These are phyloP conservation scores for Notoglanidium macrostoma DNA, from an alignment of 2,797 vertebrate genomes.

Conservation along the genomic window DNA sequence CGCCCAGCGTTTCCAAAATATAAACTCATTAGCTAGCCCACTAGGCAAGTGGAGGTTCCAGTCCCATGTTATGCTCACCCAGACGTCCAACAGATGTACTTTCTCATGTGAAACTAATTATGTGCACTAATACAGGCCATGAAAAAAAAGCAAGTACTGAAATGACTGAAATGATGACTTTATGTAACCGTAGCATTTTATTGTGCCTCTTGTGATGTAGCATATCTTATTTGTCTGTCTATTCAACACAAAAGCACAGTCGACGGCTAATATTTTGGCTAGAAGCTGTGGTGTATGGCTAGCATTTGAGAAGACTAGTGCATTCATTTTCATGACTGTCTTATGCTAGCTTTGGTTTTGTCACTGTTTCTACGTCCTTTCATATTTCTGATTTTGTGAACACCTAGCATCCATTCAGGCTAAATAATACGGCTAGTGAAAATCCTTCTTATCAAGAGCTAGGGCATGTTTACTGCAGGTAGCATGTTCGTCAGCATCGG, in stretches of 20 bases:
- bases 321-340: not conserved
- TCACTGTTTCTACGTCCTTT: not conserved
- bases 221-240: not conserved
- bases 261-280: not conserved
- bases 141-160: not conserved
- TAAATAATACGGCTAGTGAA: not conserved
- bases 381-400: not conserved
- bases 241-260: not conserved
- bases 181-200: not conserved
- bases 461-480: not conserved
- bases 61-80: not conserved
- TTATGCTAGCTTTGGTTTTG: not conserved
- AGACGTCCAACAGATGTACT: not conserved
- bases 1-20: not conserved
- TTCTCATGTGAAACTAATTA: not conserved
- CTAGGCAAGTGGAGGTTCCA: not conserved
- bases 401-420: not conserved
- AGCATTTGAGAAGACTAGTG: not conserved
- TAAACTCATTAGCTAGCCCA: not conserved
- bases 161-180: not conserved
- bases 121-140: not conserved
- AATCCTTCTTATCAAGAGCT: not conserved
- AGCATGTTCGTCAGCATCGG: not conserved
- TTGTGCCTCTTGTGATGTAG: not conserved
- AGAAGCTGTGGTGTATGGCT: not conserved